Percentiles rank a stretch among this genome's conserved stretches.
These are phyloP conservation scores for Colaptes auratus DNA, from an alignment of 2,113 vertebrate genomes.

Conservation along the genomic window DNA sequence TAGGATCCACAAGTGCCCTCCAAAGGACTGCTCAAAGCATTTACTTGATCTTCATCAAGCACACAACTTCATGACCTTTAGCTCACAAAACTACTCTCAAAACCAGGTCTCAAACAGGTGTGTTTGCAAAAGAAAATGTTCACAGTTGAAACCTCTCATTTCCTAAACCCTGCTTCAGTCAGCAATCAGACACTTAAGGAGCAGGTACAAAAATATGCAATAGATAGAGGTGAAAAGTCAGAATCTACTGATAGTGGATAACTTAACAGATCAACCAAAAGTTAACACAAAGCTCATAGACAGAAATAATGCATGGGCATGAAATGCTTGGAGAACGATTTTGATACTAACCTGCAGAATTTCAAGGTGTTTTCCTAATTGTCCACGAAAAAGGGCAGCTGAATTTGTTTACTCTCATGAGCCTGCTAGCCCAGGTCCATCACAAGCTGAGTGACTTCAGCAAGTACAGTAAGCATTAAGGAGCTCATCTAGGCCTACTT, in stretches of 20 bases:
- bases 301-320: not conserved
- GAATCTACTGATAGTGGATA: not conserved
- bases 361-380: not conserved
- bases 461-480: not conserved
- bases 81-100: not conserved
- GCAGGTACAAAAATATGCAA: not conserved
- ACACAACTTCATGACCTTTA: not conserved
- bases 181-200: not conserved
- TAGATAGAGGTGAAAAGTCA: not conserved
- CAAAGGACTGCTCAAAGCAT: not conserved
- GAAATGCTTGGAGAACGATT: not conserved
- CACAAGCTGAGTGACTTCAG: not conserved
- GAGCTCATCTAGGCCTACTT: not conserved
- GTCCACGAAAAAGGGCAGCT: not conserved
- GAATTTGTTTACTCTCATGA: not conserved
- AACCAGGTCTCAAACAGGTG: not conserved
- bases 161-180: not conserved
- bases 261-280: not conserved
- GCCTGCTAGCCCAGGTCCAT: not conserved
- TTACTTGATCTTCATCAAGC: not conserved
- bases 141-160: not conserved
- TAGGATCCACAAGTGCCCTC: not conserved
- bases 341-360: conserved; percentile 14
- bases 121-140: not conserved
- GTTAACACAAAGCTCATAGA: not conserved